phyloP scores from a whole-genome alignment of 2,797 vertebrate genomes.

The Garrulus glandarius region DNA sequence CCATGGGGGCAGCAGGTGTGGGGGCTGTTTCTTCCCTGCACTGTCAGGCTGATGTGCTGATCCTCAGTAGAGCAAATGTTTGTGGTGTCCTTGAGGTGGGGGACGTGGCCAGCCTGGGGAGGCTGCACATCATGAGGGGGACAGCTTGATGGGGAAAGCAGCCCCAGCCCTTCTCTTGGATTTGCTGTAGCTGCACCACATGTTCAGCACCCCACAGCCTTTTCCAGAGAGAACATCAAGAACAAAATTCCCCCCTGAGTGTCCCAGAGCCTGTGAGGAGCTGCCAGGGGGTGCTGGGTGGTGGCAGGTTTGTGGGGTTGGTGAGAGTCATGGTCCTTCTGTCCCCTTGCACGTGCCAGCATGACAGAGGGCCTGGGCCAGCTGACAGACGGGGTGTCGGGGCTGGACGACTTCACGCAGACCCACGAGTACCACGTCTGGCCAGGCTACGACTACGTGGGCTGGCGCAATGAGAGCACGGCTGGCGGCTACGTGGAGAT shows the following conservation, averaged over 20 bases:
- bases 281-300: background rate
- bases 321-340: background rate
- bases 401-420: conserved; percentile 89
- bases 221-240: background rate
- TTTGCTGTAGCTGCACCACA: background rate
- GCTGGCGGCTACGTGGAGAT: conserved; percentile 88
- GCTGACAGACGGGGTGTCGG: conserved; percentile 91
- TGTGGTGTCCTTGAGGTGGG: background rate
- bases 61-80: background rate
- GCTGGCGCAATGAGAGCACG: conserved; percentile 92
- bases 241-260: background rate
- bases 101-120: background rate
- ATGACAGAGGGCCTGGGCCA: conserved; percentile 98
- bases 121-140: background rate
- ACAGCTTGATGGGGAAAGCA: background rate
- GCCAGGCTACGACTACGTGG: conserved; percentile 95
- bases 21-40: background rate
- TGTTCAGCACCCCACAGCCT: background rate
- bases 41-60: background rate
- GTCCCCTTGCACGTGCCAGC: conserved; percentile 59
- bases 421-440: conserved; percentile 91
- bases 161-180: background rate
- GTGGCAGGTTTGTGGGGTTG: background rate
- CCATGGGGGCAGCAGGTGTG: rapidly evolving
- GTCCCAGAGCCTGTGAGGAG: background rate